Base-by-base conservation (phyloP, 2,113 vertebrate genomes). In the Sprattus sprattus region DNA sequence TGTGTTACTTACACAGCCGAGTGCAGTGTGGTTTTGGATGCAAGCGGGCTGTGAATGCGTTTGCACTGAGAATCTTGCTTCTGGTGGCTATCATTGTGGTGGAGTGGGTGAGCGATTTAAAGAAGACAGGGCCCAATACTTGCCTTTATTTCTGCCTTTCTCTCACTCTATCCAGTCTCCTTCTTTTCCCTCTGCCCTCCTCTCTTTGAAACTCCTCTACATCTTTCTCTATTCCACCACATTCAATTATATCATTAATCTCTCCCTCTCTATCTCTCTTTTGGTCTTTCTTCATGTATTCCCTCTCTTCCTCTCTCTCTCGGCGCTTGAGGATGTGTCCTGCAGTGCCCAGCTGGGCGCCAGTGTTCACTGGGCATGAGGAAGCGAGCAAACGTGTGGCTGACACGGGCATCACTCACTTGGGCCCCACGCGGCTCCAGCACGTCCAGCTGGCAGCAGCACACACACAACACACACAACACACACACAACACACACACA, bases 361-460 rank as follows among this genome's bases (percentile, higher is more conserved):
- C n/a, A 10, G 11, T 78, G 71, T 78, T 78, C 71, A 78, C 2
- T 78, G 71, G 71, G 71, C 71, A 78, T 78, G 71, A 78, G 71
- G 71, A 78, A 78, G 4, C 28, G 1, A 28, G 64, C n/a, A 25
- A 32, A 25, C n/a, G 8, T 15, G 25, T 0, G 64, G 64, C 64
- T 28, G 64, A 71, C 64, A 71, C 64, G 64, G 64, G 25, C n/a
- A 39, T 78, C 71, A 78, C 28, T 78, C 71, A 78, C 71, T 15
- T 11, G 71, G 71, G 71, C 71, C 71, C 71, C 71, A 78, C 13
- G 32, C 32, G 16, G 71, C 28, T 78, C 71, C 28, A 78, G 71
- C 28, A 28, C 3, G 71, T 15, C 71, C 13, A 22, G 54, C 54
- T 22, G 54, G 60, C n/a, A n/a, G 57, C 57, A 64, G 20, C 60